Conservation (phyloP, 30 jellyfish, hydroid and myxozoan genomes). For the Mastigias papua region DNA sequence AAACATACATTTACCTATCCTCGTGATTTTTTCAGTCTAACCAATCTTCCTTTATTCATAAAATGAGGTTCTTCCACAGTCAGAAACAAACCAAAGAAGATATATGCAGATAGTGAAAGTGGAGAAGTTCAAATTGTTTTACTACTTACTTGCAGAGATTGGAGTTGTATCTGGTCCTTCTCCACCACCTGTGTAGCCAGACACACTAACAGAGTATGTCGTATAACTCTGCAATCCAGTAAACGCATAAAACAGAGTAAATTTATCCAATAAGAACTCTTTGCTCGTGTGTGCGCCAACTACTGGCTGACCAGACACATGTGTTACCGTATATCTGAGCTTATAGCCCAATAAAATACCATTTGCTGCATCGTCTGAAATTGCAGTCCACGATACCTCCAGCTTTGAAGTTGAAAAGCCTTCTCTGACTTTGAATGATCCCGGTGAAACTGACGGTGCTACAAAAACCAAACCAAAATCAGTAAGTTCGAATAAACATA, state of each 20-base stretch:
- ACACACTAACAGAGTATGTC: conserved; percentile 45
- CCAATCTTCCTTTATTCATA: too few relatives aligned
- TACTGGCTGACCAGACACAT: conserved; percentile 17
- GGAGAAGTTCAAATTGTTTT: too few relatives aligned
- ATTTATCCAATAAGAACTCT: conserved; percentile 42
- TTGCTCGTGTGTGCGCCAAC: conserved; percentile 31
- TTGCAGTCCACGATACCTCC: conserved; percentile 43
- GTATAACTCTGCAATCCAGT: conserved; percentile 62
- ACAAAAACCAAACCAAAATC: background rate
- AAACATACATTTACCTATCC: too few relatives aligned
- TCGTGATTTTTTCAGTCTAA: too few relatives aligned
- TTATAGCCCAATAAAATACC: conserved; percentile 80
- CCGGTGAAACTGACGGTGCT: conserved; percentile 45
- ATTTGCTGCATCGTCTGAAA: conserved; percentile 43
- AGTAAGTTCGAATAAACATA: background rate
- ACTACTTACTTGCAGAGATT: conserved; percentile 58
- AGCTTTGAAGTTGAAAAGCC: conserved; percentile 36
- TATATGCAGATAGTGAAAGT: too few relatives aligned
- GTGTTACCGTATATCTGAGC: conserved; percentile 27
- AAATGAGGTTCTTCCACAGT: too few relatives aligned
- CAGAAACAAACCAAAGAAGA: too few relatives aligned
- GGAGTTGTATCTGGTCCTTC: conserved; percentile 66
- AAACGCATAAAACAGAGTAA: conserved; percentile 34
- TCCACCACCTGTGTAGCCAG: conserved; percentile 72
- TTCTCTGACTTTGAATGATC: conserved; percentile 18